phyloP scores from a whole-genome alignment of 2,113 vertebrate species.

The Hydrolagus affinis region DNA sequence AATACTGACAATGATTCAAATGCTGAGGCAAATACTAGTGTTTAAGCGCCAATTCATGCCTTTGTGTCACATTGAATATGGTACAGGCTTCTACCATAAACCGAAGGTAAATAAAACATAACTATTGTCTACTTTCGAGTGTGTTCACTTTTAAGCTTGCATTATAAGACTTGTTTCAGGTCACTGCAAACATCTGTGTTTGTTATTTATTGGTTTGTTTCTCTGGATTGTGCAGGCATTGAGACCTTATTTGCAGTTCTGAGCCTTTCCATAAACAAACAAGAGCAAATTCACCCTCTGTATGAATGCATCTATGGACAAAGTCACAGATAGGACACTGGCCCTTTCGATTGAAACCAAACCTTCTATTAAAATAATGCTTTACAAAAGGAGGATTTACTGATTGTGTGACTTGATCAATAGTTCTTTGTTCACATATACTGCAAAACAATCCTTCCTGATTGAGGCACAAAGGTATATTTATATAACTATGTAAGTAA shows the following conservation, averaged over 20 bases:
- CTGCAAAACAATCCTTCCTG: too few species aligned
- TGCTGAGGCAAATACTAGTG: neutral
- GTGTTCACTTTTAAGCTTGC: neutral
- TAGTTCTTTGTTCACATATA: neutral
- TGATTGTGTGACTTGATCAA: neutral
- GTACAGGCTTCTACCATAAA: neutral
- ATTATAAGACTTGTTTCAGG: neutral
- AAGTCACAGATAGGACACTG: neutral
- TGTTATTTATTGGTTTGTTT: neutral
- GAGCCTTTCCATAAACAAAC: slow-evolving; percentile 1
- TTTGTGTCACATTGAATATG: slow-evolving; percentile 38
- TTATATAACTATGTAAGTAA: too few species aligned
- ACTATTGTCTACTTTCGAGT: neutral
- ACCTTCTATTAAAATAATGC: neutral
- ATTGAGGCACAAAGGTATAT: too few species aligned
- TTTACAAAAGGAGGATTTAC: neutral
- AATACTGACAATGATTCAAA: neutral
- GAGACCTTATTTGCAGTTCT: neutral
- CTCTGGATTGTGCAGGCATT: neutral
- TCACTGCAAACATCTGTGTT: neutral
- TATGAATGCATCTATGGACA: neutral
- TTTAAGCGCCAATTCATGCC: neutral
- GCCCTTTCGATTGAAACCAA: neutral
- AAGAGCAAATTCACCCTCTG: too few species aligned
- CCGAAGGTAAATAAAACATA: neutral